phyloP scores from a whole-genome alignment of 2,113 vertebrate genomes.

The Leptodactylus fuscus region DNA sequence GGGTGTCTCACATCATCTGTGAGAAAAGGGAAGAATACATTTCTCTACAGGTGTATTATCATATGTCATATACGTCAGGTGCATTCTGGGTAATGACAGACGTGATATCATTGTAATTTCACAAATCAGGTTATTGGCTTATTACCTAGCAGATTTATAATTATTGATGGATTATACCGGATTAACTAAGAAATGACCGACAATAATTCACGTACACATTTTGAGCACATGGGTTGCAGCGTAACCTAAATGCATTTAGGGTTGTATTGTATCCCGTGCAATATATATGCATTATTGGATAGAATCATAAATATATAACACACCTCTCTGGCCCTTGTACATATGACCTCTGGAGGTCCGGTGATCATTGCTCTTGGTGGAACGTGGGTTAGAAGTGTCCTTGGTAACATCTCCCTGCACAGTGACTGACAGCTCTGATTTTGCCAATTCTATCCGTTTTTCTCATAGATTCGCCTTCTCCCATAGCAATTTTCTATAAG shows the following conservation, averaged over 20 bases:
- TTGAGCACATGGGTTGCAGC: too few species aligned
- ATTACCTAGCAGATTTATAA: not conserved
- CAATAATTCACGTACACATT: too few species aligned
- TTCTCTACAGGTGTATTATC: not conserved
- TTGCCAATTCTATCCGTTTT: not conserved
- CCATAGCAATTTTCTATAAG: not conserved
- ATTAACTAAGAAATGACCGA: too few species aligned
- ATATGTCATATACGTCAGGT: not conserved
- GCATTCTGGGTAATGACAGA: slow-evolving; percentile 2
- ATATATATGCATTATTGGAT: not conserved
- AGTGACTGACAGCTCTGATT: slow-evolving; percentile 7
- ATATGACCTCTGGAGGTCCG: not conserved
- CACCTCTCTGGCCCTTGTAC: not conserved
- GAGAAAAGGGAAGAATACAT: not conserved
- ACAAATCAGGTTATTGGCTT: not conserved
- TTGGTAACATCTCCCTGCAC: slow-evolving; percentile 2
- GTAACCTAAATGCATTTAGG: too few species aligned
- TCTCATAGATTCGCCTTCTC: not conserved
- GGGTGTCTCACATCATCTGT: slow-evolving; percentile 36
- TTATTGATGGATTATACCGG: not conserved
- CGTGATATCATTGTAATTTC: not conserved
- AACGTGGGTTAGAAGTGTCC: not conserved
- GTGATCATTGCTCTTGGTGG: not conserved
- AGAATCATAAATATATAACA: not conserved
- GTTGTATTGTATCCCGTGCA: too few species aligned